A percentile compares a stretch with the other conserved stretches of the same genome.
Conservation (phyloP, 2,797 vertebrate genomes). For the Nothura maculosa region DNA sequence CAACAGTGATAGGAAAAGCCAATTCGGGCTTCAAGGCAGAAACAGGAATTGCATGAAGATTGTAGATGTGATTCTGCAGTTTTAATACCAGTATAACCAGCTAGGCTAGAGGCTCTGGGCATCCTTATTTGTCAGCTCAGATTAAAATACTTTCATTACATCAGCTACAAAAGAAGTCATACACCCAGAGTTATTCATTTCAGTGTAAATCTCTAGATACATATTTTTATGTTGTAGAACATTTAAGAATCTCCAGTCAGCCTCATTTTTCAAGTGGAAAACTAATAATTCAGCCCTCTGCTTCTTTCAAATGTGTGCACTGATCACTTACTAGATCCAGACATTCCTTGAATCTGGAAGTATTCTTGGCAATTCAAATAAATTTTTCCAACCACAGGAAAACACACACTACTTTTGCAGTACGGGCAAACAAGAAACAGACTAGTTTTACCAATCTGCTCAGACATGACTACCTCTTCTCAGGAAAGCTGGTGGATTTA, state of each 20-base stretch:
- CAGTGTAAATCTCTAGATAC: background rate
- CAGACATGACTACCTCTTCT: background rate
- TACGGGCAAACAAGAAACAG: background rate
- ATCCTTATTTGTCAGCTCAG: background rate
- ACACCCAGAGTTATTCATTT: background rate
- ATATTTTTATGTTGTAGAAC: background rate
- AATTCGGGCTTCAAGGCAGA: constrained; percentile 6
- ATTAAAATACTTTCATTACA: background rate
- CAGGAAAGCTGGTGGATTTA: background rate
- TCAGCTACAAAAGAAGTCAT: background rate
- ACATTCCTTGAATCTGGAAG: background rate
- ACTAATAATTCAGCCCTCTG: background rate
- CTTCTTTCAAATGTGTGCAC: background rate
- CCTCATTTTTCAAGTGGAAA: background rate
- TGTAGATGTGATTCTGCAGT: background rate
- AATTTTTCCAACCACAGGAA: background rate
- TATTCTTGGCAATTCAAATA: background rate
- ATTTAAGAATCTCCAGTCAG: background rate
- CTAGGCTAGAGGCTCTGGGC: background rate
- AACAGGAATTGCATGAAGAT: background rate
- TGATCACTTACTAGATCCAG: background rate
- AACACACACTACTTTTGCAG: background rate
- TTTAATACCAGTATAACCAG: background rate
- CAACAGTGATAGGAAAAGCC: background rate
- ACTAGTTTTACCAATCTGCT: background rate